phyloP scores from a whole-genome alignment of 2,797 vertebrate genomes.

The Taenioides sp. region DNA sequence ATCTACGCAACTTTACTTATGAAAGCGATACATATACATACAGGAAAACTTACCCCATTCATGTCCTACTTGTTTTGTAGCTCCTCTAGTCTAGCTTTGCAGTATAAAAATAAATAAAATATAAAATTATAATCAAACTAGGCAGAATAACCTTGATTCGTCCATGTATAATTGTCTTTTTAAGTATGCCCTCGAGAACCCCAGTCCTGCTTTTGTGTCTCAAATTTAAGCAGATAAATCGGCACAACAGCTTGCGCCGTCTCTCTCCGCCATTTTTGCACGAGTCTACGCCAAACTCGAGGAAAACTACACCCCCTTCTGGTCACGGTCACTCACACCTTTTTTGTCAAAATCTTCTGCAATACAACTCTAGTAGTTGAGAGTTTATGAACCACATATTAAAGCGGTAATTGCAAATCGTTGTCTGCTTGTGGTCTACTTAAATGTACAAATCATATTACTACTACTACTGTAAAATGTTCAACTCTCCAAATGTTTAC shows the following conservation, averaged over 20 bases:
- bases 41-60: constrained; percentile 84
- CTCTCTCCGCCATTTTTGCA: constrained; percentile 83
- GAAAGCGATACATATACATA: constrained; percentile 28
- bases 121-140: neutral
- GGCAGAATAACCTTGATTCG: neutral
- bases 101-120: constrained; percentile 28
- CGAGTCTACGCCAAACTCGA: constrained; percentile 33
- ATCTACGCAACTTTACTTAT: neutral
- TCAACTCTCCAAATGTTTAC: neutral
- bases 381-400: too few relatives aligned
- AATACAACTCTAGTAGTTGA: too few relatives aligned
- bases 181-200: constrained; percentile 13
- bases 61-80: constrained; percentile 82
- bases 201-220: constrained; percentile 32
- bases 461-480: neutral
- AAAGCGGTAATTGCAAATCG: neutral
- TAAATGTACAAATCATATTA: neutral
- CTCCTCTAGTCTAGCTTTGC: constrained; percentile 61
- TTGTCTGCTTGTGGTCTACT: too few relatives aligned
- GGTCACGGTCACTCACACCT: constrained; percentile 9
- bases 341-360: too few relatives aligned
- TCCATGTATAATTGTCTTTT: constrained; percentile 18
- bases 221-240: constrained; percentile 56
- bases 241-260: constrained; percentile 57
- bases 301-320: constrained; percentile 33